Percentiles rank a stretch among this genome's conserved stretches.
These are phyloP conservation scores for Thamnophis elegans DNA, from an alignment of 2,797 vertebrate species.

Conservation along the genomic window DNA sequence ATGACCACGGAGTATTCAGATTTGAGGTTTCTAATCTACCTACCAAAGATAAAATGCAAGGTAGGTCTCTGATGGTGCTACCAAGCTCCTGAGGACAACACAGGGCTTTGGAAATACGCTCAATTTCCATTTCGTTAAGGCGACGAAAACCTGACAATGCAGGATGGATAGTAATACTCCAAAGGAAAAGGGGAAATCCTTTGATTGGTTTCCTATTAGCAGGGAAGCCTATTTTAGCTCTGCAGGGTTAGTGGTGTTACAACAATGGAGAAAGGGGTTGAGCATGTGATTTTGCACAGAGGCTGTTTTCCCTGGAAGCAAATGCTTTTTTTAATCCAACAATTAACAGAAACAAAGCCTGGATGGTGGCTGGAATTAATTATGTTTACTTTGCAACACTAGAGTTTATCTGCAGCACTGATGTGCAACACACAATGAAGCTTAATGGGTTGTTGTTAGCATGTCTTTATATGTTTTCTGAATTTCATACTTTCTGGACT, in stretches of 20 bases:
- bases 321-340: background rate
- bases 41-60: rapidly evolving
- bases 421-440: background rate
- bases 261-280: conserved; percentile 19
- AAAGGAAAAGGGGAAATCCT: background rate
- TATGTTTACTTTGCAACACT: background rate
- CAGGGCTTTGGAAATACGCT: background rate
- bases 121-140: conserved; percentile 15
- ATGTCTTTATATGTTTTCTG: background rate
- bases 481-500: background rate
- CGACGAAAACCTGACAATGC: background rate
- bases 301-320: conserved; percentile 6
- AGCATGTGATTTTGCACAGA: background rate
- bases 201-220: background rate
- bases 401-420: background rate
- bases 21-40: background rate
- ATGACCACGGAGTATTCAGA: background rate
- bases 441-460: background rate
- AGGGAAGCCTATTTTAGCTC: background rate
- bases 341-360: background rate
- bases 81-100: background rate
- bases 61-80: background rate
- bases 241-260: background rate
- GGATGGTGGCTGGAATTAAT: background rate
- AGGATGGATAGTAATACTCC: rapidly evolving